Conservation (phyloP, 2,888 invertebrate genomes). For the Nematopogon swammerdamellus region DNA sequence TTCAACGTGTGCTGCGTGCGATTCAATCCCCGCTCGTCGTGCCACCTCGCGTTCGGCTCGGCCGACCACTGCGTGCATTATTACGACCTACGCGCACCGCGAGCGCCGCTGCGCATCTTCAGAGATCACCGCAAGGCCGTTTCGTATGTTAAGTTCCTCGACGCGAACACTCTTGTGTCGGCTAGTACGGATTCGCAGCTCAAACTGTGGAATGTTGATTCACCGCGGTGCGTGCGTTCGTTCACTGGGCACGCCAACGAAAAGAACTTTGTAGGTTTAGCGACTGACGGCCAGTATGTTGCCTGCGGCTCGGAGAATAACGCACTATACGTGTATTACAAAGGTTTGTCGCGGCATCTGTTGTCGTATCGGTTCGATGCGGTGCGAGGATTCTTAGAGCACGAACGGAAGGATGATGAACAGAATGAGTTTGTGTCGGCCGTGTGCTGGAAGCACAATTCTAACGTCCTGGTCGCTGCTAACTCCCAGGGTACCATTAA, state of each 20-base stretch:
- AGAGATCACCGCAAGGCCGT: constrained; percentile 92
- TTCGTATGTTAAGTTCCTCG: constrained; percentile 90
- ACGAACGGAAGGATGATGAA: constrained; percentile 78
- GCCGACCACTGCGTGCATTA: constrained; percentile 97
- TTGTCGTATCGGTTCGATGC: constrained; percentile 87
- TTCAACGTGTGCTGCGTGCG: constrained; percentile 96
- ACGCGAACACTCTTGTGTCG: constrained; percentile 81
- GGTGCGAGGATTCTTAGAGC: constrained; percentile 70
- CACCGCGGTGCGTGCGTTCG: constrained; percentile 74
- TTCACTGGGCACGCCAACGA: constrained; percentile 92
- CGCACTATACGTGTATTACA: constrained; percentile 88
- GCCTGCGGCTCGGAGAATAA: constrained; percentile 96
- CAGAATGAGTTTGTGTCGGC: constrained; percentile 93
- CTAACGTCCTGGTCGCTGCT: constrained; percentile 85
- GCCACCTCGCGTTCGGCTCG: constrained; percentile 91
- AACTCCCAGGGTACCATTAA: constrained; percentile 94
- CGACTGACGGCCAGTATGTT: constrained; percentile 88
- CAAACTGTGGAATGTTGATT: constrained; percentile 86
- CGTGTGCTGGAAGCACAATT: constrained; percentile 87
- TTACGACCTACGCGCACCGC: constrained; percentile 85
- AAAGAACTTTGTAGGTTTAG: constrained; percentile 93
- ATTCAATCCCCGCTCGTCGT: constrained; percentile 80
- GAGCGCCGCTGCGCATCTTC: constrained; percentile 77
- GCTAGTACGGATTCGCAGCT: constrained; percentile 90
- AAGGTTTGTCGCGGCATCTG: constrained; percentile 81